Evolutionary conservation across 2,888 invertebrate genomes (phyloP), one percentile per base, ranked within the genome.

Genomic region (Salticus scenicus): DNA sequence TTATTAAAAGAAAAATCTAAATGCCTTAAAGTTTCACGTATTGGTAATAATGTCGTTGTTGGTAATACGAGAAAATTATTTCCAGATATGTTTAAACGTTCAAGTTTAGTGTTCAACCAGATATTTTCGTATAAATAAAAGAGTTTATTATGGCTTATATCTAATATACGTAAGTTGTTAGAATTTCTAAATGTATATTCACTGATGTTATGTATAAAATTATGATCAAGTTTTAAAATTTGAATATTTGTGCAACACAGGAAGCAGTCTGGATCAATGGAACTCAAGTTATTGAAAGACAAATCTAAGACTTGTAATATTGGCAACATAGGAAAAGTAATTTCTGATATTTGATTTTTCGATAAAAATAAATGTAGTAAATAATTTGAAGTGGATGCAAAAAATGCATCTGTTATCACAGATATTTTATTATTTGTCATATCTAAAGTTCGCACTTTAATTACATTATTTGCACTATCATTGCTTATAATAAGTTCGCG

Each of bases 1-100:
- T 93, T 92, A 91, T 97, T 97, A 89, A 93, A 93, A 63, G 95
- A 95, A n/a, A 97, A 91, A 90, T 97, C 96, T 77, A 97, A 91
- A 89, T 95, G 94, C 91, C 96, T 96, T 74, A 97, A 91, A 76
- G 94, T 94, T 83, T 93, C 47, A 10, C 71, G 93, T 28, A 96
- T 91, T 37, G 95, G 95, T 87, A n/a, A 33, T 42, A 87, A 37
- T 14, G 67, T 63, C 51, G 7, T 12, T 1, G 27, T 24, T 10
- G 82, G 79, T 30, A 57, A 28, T 47, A 74, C 47, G 14, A 20
- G 14, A 7, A 88, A 72, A 42, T 74, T 51, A 57, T 88, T 88
- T 10, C 78, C 17, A 24, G 88, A 75, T 28, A 88, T n/a, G 12
- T 85, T 86, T 10, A 86, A 8, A 30, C 67, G 64, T 72, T 86